Conservation (phyloP, 2,888 invertebrate genomes). For the Strigamia maritima region DNA sequence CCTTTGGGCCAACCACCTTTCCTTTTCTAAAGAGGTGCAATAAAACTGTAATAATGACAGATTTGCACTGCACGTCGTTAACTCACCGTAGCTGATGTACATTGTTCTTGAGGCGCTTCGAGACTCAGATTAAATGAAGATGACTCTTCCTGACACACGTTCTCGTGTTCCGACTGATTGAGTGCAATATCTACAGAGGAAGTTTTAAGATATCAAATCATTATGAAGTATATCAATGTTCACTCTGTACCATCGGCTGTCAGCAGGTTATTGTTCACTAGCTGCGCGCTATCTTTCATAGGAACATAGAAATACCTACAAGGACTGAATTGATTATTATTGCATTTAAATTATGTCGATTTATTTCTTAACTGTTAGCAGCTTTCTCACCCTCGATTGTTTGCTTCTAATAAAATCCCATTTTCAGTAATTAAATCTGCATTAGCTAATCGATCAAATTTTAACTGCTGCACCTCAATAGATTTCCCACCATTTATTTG, state of each 20-base stretch:
- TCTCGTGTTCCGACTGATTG: not conserved
- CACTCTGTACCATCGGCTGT: not conserved
- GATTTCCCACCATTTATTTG: not conserved
- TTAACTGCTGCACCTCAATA: not conserved
- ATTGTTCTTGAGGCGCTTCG: not conserved
- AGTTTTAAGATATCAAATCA: not conserved
- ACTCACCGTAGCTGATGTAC: not conserved
- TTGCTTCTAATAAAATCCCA: constrained; percentile 5
- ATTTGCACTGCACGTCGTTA: not conserved
- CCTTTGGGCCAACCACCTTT: constrained; percentile 64
- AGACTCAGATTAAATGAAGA: not conserved
- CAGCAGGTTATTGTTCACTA: not conserved
- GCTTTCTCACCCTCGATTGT: constrained; percentile 7
- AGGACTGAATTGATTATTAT: not conserved
- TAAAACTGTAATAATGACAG: not conserved
- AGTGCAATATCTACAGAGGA: not conserved
- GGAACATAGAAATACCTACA: not conserved
- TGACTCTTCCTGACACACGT: not conserved
- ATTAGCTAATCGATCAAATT: not conserved
- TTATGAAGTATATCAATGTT: not conserved
- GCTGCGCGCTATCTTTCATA: not conserved
- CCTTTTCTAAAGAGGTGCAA: constrained; percentile 50
- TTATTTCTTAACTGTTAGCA: not conserved
- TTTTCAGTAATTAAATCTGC: constrained; percentile 4
- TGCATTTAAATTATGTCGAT: not conserved